Evolutionary conservation across 1,140 invertebrate species (phyloP).

Genomic region (Platyscapa corneri): DNA sequence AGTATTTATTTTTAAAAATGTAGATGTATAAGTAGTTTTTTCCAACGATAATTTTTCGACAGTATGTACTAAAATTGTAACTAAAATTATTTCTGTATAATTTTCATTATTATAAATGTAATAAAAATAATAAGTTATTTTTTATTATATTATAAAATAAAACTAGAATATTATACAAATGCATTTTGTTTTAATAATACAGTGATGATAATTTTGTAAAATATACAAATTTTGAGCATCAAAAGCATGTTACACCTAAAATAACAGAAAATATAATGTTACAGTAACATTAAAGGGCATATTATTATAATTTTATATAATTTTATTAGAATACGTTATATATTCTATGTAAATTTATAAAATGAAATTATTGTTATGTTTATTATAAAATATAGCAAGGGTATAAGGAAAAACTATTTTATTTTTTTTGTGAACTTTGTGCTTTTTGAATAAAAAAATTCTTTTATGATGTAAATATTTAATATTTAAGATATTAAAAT

Average conservation of each 20-base stretch:
- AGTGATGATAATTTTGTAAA: background rate
- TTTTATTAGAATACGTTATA: background rate
- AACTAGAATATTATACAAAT: too few relatives aligned
- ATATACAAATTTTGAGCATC: background rate
- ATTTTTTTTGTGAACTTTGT: background rate
- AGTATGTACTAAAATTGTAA: too few relatives aligned
- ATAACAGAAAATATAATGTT: background rate
- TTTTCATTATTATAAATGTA: too few relatives aligned
- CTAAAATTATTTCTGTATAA: too few relatives aligned
- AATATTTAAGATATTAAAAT: background rate
- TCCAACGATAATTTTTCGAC: too few relatives aligned
- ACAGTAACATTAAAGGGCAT: background rate
- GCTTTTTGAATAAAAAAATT: background rate
- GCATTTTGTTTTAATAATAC: background rate
- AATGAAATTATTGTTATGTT: background rate
- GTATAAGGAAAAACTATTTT: background rate
- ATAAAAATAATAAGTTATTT: too few relatives aligned
- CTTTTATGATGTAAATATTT: background rate
- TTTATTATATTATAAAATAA: too few relatives aligned
- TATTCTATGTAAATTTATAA: background rate
- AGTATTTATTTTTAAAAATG: background rate
- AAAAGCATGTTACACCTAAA: background rate
- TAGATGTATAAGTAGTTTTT: background rate
- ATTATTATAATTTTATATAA: background rate
- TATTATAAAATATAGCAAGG: background rate